These are phyloP conservation scores for Blennius ocellaris DNA, from an alignment of 2,113 vertebrate genomes.

Conservation along the genomic window DNA sequence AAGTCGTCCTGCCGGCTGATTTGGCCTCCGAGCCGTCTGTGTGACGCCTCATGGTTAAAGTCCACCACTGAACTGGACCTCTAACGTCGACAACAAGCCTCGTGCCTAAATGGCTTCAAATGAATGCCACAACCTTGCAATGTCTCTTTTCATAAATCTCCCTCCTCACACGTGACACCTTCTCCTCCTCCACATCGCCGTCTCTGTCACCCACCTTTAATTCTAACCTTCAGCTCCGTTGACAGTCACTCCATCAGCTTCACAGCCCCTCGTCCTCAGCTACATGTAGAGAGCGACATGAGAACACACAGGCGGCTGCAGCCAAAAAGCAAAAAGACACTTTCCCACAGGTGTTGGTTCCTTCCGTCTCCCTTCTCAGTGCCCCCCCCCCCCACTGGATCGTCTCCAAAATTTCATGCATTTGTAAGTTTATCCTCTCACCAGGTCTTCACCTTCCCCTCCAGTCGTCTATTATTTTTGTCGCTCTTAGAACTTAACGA, in stretches of 20 bases:
- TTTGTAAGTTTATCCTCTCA: slow-evolving; percentile 34
- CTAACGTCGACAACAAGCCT: too few relatives aligned
- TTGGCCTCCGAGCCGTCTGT: too few relatives aligned
- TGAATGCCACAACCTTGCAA: not conserved
- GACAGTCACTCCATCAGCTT: slow-evolving; percentile 4
- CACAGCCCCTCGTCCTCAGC: not conserved
- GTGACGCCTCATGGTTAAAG: too few relatives aligned
- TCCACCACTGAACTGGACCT: too few relatives aligned
- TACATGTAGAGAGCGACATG: too few relatives aligned
- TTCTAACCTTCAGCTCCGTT: slow-evolving; percentile 22
- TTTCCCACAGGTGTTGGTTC: slow-evolving; percentile 44
- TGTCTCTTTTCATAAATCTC: slow-evolving; percentile 2
- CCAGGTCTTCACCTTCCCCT: not conserved
- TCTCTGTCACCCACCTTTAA: slow-evolving; percentile 1
- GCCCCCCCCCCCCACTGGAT: slow-evolving; percentile 8
- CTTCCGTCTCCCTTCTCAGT: not conserved
- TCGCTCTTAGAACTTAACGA: not conserved
- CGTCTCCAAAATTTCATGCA: slow-evolving; percentile 8
- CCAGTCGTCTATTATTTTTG: not conserved
- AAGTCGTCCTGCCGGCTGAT: too few relatives aligned
- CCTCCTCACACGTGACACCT: not conserved
- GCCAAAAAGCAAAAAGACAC: slow-evolving; percentile 63
- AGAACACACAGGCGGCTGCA: not conserved
- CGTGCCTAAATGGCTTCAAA: slow-evolving; percentile 1
- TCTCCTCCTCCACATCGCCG: slow-evolving; percentile 15